Evolutionary conservation across 1,140 invertebrate species (phyloP).

Genomic region (Diabrotica undecimpunctata): DNA sequence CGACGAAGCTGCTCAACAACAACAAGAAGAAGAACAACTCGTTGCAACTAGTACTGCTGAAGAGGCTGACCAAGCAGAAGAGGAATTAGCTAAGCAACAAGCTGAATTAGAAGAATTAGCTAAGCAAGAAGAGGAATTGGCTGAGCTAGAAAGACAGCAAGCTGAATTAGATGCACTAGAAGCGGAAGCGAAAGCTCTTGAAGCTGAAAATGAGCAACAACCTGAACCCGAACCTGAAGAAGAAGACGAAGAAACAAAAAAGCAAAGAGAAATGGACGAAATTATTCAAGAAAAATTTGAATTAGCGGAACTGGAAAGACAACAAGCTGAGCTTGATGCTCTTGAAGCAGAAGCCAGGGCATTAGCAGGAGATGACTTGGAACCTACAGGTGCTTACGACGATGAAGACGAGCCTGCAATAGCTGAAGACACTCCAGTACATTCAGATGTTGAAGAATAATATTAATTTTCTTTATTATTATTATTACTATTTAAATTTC

Average conservation of each 20-base stretch:
- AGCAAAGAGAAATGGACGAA: slow-evolving; percentile 36
- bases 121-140: slow-evolving; percentile 26
- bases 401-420: slow-evolving; percentile 46
- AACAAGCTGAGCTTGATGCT: slow-evolving; percentile 37
- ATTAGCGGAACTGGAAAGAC: slow-evolving; percentile 33
- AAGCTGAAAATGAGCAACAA: slow-evolving; percentile 20
- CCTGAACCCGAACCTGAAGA: slow-evolving; percentile 30
- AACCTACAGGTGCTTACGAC: slow-evolving; percentile 42
- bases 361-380: slow-evolving; percentile 38
- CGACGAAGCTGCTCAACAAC: slow-evolving; percentile 52
- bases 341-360: slow-evolving; percentile 32
- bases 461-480: slow-evolving; percentile 4
- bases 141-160: slow-evolving; percentile 28
- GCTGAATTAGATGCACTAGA: slow-evolving; percentile 29
- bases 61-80: slow-evolving; percentile 55
- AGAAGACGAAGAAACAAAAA: slow-evolving; percentile 42
- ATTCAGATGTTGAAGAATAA: slow-evolving; percentile 41
- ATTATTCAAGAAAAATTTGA: slow-evolving; percentile 29
- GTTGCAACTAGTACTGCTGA: slow-evolving; percentile 45
- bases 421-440: slow-evolving; percentile 33
- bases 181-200: slow-evolving; percentile 31
- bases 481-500: no score
- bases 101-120: slow-evolving; percentile 28
- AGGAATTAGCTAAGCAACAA: slow-evolving; percentile 47
- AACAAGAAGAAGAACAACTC: slow-evolving; percentile 43